Evolutionary conservation across 2,888 invertebrate genomes (phyloP), one percentile per base, ranked within the genome.

Genomic region (Diarsia mendica): DNA sequence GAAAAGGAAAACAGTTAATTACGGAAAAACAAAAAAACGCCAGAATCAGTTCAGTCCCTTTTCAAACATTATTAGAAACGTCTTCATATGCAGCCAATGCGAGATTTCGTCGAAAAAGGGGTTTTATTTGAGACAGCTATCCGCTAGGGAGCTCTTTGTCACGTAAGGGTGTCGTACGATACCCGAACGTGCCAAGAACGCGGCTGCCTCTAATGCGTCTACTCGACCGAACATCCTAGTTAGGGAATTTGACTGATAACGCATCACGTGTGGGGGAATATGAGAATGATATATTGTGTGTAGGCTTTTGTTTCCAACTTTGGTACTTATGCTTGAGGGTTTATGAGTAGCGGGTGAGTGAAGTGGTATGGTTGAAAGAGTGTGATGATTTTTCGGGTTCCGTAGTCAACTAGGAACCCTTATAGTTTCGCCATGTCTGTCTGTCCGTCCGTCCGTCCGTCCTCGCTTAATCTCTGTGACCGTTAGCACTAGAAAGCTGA

Each of bases 91-190:
- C 86, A 88, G 80, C 86, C 87, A 88, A 87, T 85, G 83, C 84
- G 89, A 87, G 86, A 88, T 90, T 89, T 85, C 79, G 80, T 72
- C 84, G 86, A 84, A 86, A 90, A 89, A 85, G 77, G 85, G 88
- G 81, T 88, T 88, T 89, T 89, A 89, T 90, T 90, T 88, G 78
- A 88, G 87, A 87, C 88, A 87, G 88, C 84, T 86, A 88, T 84
- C 84, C 90, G 72, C 90, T 71, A 58, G 90, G 88, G 91, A 85
- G 86, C 90, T 87, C 89, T 91, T 87, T 84, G 90, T 91, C 91
- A 91, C 91, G 91, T 91, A 90, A 86, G 89, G 87, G 87, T 89
- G 90, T 88, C 88, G 87, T 73, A 71, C 72, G 76, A 85, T 74
- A 80, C 84, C 85, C 74, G 84, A 77, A 87, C 89, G 89, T 88